These are phyloP conservation scores for Muricea muricata DNA, from an alignment of 92 coral and sea anemone genomes.

Conservation along the genomic window DNA sequence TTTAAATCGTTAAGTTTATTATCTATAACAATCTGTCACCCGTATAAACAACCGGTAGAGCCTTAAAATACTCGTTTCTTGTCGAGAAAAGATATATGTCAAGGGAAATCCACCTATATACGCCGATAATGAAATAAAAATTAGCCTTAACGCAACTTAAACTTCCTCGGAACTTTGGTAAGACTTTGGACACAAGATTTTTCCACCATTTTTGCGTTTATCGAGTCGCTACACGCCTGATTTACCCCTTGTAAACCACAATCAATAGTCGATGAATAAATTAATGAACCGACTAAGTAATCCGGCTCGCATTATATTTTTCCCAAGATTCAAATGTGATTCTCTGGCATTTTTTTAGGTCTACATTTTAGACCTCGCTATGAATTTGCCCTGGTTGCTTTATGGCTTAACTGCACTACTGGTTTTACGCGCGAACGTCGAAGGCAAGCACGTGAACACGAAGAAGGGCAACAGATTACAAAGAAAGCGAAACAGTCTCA, in stretches of 20 bases:
- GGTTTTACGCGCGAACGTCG: neutral
- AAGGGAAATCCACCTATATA: neutral
- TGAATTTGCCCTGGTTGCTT: slow-evolving; percentile 19
- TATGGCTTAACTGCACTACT: neutral
- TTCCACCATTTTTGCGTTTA: neutral
- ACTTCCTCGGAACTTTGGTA: neutral
- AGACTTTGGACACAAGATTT: neutral
- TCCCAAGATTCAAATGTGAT: neutral
- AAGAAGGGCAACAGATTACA: neutral
- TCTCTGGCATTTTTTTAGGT: slow-evolving; percentile 10
- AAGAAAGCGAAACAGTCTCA: neutral
- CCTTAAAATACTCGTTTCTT: neutral
- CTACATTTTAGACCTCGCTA: neutral
- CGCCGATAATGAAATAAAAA: neutral
- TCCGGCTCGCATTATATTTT: no score
- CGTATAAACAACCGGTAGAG: slow-evolving; percentile 16
- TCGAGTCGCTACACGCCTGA: neutral
- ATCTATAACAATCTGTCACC: slow-evolving; percentile 12
- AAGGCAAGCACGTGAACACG: neutral
- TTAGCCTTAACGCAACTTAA: neutral
- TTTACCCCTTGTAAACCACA: neutral
- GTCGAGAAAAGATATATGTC: neutral
- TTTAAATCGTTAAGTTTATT: neutral
- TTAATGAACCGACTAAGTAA: neutral
- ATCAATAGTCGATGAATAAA: neutral